A percentile compares a stretch with the other conserved stretches of the same genome.
phyloP scores from a whole-genome alignment of 2,888 invertebrate species.

The Pandemis cinnamomeana region DNA sequence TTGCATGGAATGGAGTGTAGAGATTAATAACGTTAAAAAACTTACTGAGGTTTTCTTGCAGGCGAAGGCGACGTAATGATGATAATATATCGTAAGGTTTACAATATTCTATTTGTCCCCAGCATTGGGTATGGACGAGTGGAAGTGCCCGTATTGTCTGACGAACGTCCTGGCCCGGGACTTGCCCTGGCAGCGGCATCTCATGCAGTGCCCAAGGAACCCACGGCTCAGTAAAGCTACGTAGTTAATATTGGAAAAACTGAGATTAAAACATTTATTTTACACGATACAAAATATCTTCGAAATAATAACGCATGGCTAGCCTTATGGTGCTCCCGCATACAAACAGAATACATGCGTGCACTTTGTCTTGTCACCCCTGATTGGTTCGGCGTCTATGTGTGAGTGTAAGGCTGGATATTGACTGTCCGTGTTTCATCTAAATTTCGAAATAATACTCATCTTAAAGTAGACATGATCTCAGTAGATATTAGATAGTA shows the following conservation, averaged over 20 bases:
- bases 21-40: too few relatives aligned
- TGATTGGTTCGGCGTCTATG: constrained; percentile 10
- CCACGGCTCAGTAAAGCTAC: constrained; percentile 65
- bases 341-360: background rate
- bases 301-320: constrained; percentile 22
- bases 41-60: too few relatives aligned
- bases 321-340: constrained; percentile 26
- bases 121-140: constrained; percentile 85
- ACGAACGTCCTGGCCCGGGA: constrained; percentile 90
- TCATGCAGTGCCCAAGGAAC: constrained; percentile 86
- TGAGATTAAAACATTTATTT: constrained; percentile 7
- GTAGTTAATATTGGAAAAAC: constrained; percentile 46
- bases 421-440: constrained; percentile 13
- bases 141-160: constrained; percentile 94
- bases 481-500: constrained; percentile 40
- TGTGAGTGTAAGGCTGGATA: constrained; percentile 18
- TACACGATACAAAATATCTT: background rate
- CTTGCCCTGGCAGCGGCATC: constrained; percentile 92
- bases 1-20: too few relatives aligned
- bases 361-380: background rate
- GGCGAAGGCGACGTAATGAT: too few relatives aligned
- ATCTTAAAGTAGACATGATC: constrained; percentile 25
- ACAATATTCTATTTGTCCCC: constrained; percentile 34
- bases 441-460: constrained; percentile 16
- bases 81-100: too few relatives aligned